Base-by-base conservation (phyloP, 1,140 invertebrate species). In the Hycleus phaleratus region DNA sequence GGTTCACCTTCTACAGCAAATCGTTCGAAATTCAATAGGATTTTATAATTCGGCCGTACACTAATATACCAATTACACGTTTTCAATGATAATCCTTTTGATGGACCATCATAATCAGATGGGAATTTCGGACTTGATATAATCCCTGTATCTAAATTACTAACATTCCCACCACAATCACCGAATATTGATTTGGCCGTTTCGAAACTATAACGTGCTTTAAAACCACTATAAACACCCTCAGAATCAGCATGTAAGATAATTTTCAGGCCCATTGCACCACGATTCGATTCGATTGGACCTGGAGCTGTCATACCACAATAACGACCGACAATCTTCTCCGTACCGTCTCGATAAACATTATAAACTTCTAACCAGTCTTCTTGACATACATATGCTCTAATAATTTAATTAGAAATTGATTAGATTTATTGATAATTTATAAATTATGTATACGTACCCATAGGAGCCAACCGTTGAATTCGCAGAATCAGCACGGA, bases 291-390 rank as follows among this genome's bases (percentile, higher is more conserved):
- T 74, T 95, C 88, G 56, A 95, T 84, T 8, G 93, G 93, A 32
- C 93, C 93, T 6, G 92, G 92, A 24, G 89, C 84, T 12, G 89
- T 87, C 63, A 81, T 79, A 32, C 88, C 85, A 74, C 91, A 95
- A 75, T 91, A 94, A 47, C 91, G 82, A 12, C 92, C 92, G 49
- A 94, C 83, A 58, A 92, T 80, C 66, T 86, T 86, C 65, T 91
- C 86, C 44, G 85, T 85, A 48, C 85, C 81, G 70, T 89, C 88
- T 58, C 83, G 79, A 62, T 90, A 91, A 59, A 92, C 80, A 69
- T 93, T 92, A 77, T 90, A 95, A 64, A 95, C 88, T 76, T 95
- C 92, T 59, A 95, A 76, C 91, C 91, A 95, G 73, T 95, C 93
- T 72, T 95, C 90, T 73, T 86, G 86, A 74, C 93, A 95, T 48